Base-by-base conservation (phyloP, 2,888 invertebrate species). In the Melinopterus prodromus region DNA sequence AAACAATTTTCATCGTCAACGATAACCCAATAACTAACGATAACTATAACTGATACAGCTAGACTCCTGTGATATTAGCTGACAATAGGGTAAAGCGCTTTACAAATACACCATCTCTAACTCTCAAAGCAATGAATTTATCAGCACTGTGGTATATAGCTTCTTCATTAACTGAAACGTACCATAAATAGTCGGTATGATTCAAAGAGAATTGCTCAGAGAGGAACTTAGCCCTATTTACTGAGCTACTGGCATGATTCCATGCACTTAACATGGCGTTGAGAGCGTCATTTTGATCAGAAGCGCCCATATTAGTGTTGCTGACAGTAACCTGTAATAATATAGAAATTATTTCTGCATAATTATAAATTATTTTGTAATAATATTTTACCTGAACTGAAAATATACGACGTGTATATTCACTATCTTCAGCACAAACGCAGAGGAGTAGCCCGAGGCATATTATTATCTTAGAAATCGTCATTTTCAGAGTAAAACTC, bases 241-340 rank as follows among this genome's bases (percentile, higher is more conserved):
- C 35, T 26, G 26, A n/a, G 2, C 37, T 35, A 74, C 38, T 75
- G n/a, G n/a, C 69, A 14, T n/a, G 69, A 2, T 26, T 16, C 77
- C 69, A 37, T 76, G 36, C 38, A 76, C 16, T 16, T 15, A 37
- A 76, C 38, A 26, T 77, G 53, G 6, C 15, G 36, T 16, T 15
- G 9, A 70, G 35, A 16, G 16, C 77, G 35, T 77, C 16, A n/a
- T 70, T 77, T 69, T 69, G 69, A 26, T 70, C n/a, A 77, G 70
- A n/a, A 12, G 74, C 12, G 16, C 16, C 26, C 35, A 74, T 35
- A 26, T 36, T 36, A 4, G 36, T 6, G 12, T 74, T 74, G 16
- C n/a, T 74, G 14, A 26, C 26, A 74, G 74, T 16, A 0, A 26
- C 14, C 36, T 37, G 6, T 12, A 53, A 53, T 53, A 26, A 26